phyloP scores from a whole-genome alignment of 2,113 vertebrate genomes.

The Macroglossus sobrinus region DNA sequence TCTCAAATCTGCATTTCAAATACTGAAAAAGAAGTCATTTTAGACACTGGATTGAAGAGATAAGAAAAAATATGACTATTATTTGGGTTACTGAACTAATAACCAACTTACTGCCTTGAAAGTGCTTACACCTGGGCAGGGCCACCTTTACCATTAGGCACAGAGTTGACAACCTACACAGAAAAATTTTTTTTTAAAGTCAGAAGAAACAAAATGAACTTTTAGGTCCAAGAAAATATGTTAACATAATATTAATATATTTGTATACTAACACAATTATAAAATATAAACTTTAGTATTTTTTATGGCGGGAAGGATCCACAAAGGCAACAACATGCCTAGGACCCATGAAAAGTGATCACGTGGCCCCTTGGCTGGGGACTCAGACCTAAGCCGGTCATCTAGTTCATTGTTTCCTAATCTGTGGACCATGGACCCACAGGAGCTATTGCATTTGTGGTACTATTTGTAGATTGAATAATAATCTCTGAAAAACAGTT shows the following conservation, averaged over 20 bases:
- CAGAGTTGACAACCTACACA: neutral
- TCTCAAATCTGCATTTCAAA: neutral
- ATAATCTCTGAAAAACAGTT: neutral
- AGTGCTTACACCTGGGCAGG: neutral
- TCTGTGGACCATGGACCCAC: neutral
- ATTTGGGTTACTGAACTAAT: neutral
- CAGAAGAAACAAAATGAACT: neutral
- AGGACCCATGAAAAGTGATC: neutral
- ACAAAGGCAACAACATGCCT: neutral
- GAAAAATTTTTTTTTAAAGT: neutral
- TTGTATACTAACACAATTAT: neutral
- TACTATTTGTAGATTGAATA: neutral
- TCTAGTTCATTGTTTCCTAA: neutral
- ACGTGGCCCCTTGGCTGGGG: neutral
- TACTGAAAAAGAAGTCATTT: neutral
- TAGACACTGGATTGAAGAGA: neutral
- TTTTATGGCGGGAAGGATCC: neutral
- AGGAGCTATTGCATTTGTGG: neutral
- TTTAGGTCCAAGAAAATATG: neutral
- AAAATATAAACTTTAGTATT: neutral
- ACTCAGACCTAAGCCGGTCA: neutral
- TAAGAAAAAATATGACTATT: neutral
- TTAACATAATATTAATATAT: neutral
- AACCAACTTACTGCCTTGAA: neutral
- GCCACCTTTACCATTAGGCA: neutral